Evolutionary conservation across 1,140 invertebrate genomes (phyloP).

Genomic region (Drosophila trapezifrons): DNA sequence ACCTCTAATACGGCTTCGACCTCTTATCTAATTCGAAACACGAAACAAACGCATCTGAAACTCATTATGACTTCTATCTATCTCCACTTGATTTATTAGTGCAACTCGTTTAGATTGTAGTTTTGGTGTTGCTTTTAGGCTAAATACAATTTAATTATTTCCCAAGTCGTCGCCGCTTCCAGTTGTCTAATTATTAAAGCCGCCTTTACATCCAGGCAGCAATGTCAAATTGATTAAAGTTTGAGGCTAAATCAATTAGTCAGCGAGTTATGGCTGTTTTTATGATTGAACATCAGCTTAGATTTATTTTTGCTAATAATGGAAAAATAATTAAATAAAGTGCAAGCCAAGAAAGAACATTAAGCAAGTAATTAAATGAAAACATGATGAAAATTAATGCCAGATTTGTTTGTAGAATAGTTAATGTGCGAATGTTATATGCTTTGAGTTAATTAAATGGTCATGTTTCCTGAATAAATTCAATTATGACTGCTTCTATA

Average conservation of each 20-base stretch:
- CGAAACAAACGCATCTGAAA: slow-evolving; percentile 38
- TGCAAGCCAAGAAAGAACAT: background rate
- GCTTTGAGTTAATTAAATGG: background rate
- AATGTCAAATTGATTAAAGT: slow-evolving; percentile 39
- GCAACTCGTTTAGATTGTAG: slow-evolving; percentile 34
- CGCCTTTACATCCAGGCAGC: slow-evolving; percentile 31
- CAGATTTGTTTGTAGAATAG: slow-evolving; percentile 1
- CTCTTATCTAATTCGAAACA: slow-evolving; percentile 24
- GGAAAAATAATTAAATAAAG: background rate
- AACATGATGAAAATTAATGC: background rate
- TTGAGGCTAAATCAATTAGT: slow-evolving; percentile 61
- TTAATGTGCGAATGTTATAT: background rate
- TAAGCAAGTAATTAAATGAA: background rate
- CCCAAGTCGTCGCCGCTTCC: slow-evolving; percentile 14
- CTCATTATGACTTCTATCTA: slow-evolving; percentile 39
- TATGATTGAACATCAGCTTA: slow-evolving; percentile 23
- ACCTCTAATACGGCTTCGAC: background rate
- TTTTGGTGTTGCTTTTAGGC: slow-evolving; percentile 36
- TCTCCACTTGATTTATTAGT: slow-evolving; percentile 40
- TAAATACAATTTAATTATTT: slow-evolving; percentile 51
- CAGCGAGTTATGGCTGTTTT: slow-evolving; percentile 38
- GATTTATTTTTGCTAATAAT: slow-evolving; percentile 14
- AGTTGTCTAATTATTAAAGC: slow-evolving; percentile 38
- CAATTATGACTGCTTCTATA: background rate
- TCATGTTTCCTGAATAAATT: background rate